Conservation (phyloP, 2,113 vertebrate genomes). For the Oryzias javanicus region DNA sequence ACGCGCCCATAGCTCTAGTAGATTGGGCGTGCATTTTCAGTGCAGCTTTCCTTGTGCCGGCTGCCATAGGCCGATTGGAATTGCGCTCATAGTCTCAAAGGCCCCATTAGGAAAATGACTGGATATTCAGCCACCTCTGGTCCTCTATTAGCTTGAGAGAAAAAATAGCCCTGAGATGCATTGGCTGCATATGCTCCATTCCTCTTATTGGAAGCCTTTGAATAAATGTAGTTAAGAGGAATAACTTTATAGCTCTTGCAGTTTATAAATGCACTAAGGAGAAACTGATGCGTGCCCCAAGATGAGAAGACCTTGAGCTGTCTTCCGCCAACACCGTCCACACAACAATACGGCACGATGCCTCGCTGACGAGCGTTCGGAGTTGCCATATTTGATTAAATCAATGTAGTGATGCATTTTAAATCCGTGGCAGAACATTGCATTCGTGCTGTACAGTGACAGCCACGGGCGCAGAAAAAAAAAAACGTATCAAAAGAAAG, state of each 20-base stretch:
- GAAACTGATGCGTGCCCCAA: constrained; percentile 12
- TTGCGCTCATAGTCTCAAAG: constrained; percentile 50
- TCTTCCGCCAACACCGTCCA: constrained; percentile 9
- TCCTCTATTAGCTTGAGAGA: constrained; percentile 43
- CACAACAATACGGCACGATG: constrained; percentile 4
- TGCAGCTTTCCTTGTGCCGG: constrained; percentile 15
- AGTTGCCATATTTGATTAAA: constrained; percentile 9
- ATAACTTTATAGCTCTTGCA: constrained; percentile 16
- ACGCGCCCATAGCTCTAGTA: constrained; percentile 33
- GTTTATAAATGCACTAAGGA: constrained; percentile 19
- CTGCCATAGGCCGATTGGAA: constrained; percentile 46
- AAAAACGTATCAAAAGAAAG: no score
- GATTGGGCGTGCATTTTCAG: constrained; percentile 47
- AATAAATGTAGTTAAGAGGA: constrained; percentile 20
- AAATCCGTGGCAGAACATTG: constrained; percentile 1
- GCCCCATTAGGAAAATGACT: constrained; percentile 55
- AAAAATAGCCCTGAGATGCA: constrained; percentile 40
- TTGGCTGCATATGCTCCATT: constrained; percentile 31
- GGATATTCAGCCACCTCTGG: constrained; percentile 44
- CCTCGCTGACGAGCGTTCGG: constrained; percentile 6
- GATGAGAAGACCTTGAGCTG: constrained; percentile 27
- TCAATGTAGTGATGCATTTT: constrained; percentile 8
- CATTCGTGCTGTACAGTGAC: constrained; percentile 2
- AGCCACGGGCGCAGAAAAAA: neutral
- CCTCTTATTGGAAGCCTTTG: constrained; percentile 8